These are phyloP conservation scores for Halocynthia aurantium DNA, from an alignment of 23 tunicate species.

Conservation along the genomic window DNA sequence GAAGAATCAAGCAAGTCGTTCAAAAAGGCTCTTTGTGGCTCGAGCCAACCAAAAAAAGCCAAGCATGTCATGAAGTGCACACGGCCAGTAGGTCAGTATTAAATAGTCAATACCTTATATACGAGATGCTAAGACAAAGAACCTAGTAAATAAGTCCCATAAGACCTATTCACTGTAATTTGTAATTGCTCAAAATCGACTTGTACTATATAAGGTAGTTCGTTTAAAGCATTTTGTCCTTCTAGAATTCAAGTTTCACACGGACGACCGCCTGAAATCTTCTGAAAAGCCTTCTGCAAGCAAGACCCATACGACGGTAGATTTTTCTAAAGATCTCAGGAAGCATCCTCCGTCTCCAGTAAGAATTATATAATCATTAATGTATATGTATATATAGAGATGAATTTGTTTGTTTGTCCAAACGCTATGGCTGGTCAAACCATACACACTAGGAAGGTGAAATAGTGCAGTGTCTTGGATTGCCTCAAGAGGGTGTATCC, in stretches of 20 bases:
- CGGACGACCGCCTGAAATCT: slow-evolving; percentile 36
- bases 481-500: too few species aligned
- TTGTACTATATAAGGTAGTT: neutral
- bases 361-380: neutral
- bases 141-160: neutral
- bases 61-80: too few species aligned
- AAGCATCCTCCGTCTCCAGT: slow-evolving; percentile 67
- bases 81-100: too few species aligned
- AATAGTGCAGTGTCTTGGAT: too few species aligned
- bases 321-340: slow-evolving; percentile 26
- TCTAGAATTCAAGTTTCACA: slow-evolving; percentile 62
- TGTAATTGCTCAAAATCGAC: neutral
- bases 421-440: neutral
- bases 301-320: neutral
- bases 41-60: neutral
- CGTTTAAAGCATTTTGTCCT: neutral
- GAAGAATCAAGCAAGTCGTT: slow-evolving; percentile 20
- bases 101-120: too few species aligned
- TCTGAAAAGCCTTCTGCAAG: neutral
- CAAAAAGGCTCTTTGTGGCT: slow-evolving; percentile 10
- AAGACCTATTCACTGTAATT: neutral
- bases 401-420: neutral
- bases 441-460: too few species aligned
- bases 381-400: too few species aligned
- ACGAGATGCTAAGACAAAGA: neutral